phyloP scores from a whole-genome alignment of 2,888 invertebrate genomes.

The Amorpha juglandis region DNA sequence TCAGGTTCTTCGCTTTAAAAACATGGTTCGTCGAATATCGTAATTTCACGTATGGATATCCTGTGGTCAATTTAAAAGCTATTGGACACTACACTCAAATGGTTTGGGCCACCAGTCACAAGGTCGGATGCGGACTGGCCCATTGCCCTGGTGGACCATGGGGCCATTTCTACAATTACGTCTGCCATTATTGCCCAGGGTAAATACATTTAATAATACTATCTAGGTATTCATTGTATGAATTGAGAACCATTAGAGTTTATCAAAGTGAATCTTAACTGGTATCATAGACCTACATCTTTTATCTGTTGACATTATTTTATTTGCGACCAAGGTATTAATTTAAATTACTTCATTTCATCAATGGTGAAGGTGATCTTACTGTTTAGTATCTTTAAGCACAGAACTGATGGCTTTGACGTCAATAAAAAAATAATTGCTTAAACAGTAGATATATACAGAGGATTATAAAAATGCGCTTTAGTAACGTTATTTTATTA shows the following conservation, averaged over 20 bases:
- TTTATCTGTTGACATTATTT: constrained; percentile 20
- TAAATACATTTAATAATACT: constrained; percentile 69
- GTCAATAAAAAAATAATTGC: no score
- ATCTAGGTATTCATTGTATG: no score
- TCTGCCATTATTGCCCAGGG: constrained; percentile 94
- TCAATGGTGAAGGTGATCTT: neutral
- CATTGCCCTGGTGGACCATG: constrained; percentile 87
- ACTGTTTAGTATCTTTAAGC: neutral
- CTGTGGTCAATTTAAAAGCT: constrained; percentile 83
- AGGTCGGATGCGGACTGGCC: constrained; percentile 90
- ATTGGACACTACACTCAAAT: constrained; percentile 93
- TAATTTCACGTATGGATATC: constrained; percentile 88
- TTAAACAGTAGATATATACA: no score
- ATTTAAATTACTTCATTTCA: neutral
- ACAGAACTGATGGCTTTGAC: no score
- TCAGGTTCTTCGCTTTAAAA: constrained; percentile 91
- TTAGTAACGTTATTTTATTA: no score
- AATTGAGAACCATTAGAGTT: neutral
- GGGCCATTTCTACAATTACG: constrained; percentile 89
- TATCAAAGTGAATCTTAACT: constrained; percentile 13
- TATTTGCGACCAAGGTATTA: constrained; percentile 1
- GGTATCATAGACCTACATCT: neutral
- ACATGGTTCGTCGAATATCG: constrained; percentile 91
- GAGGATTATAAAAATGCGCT: no score
- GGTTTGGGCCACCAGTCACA: constrained; percentile 91